phyloP scores from a whole-genome alignment of 2,888 invertebrate genomes.

The Rhamnusium bicolor region DNA sequence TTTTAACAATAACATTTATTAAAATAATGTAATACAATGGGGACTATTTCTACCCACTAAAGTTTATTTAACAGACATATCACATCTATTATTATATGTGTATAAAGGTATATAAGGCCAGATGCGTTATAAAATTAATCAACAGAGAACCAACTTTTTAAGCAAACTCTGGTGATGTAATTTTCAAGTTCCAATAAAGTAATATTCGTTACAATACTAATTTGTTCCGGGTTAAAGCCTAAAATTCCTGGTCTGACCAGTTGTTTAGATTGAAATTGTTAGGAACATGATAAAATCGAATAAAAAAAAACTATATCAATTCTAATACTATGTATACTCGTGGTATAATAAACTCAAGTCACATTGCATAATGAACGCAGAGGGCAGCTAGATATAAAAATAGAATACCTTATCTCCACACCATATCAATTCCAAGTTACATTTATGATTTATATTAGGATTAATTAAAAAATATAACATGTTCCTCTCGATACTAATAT shows the following conservation, averaged over 20 bases:
- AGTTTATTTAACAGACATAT: no score
- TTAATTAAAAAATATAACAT: conserved; percentile 38
- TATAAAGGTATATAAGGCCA: not conserved
- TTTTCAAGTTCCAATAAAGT: not conserved
- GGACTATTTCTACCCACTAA: no score
- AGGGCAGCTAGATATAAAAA: conserved; percentile 15
- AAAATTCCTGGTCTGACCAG: conserved; percentile 12
- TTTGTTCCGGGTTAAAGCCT: conserved; percentile 31
- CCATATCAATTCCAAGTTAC: conserved; percentile 18
- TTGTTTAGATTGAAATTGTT: conserved; percentile 10
- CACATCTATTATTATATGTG: no score
- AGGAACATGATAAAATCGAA: conserved; percentile 6
- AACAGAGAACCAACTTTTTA: not conserved
- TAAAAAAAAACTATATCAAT: not conserved
- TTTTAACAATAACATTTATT: no score
- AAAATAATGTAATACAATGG: no score
- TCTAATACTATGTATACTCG: not conserved
- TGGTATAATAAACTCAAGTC: not conserved
- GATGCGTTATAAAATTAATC: conserved; percentile 7
- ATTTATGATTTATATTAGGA: conserved; percentile 26
- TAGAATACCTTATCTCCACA: conserved; percentile 2
- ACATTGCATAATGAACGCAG: not conserved
- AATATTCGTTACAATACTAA: conserved; percentile 23
- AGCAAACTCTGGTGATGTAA: not conserved
- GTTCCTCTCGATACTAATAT: conserved; percentile 9